phyloP scores from a whole-genome alignment of 2,888 invertebrate genomes.

The Suillia variegata region DNA sequence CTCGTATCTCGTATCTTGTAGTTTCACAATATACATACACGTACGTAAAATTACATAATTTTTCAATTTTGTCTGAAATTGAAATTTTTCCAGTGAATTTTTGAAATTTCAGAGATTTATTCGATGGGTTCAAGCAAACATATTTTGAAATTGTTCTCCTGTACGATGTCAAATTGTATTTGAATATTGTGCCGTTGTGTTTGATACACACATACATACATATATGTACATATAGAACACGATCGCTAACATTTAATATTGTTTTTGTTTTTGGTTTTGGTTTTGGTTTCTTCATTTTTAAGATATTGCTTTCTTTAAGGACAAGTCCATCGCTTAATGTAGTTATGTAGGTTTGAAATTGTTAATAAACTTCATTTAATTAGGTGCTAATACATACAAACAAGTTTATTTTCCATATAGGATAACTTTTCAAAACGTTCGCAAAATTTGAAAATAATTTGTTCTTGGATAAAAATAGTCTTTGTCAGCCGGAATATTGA shows the following conservation, averaged over 20 bases:
- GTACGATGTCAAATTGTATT: background rate
- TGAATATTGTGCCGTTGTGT: background rate
- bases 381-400: no score
- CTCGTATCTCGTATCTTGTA: slow-evolving; percentile 25
- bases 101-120: background rate
- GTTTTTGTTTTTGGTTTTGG: no score
- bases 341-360: background rate
- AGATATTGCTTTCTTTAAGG: background rate
- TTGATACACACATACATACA: no score
- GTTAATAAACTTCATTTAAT: no score
- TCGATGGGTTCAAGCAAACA: slow-evolving; percentile 1
- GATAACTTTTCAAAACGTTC: no score
- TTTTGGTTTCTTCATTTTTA: background rate
- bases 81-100: background rate
- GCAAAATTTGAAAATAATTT: no score
- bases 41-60: no score
- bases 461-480: no score
- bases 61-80: slow-evolving; percentile 17
- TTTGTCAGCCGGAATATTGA: no score
- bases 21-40: no score
- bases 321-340: background rate
- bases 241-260: background rate
- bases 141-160: background rate
- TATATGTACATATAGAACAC: background rate
- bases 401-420: no score